Conservation (phyloP, 2,797 vertebrate genomes). For the Periparus ater region DNA sequence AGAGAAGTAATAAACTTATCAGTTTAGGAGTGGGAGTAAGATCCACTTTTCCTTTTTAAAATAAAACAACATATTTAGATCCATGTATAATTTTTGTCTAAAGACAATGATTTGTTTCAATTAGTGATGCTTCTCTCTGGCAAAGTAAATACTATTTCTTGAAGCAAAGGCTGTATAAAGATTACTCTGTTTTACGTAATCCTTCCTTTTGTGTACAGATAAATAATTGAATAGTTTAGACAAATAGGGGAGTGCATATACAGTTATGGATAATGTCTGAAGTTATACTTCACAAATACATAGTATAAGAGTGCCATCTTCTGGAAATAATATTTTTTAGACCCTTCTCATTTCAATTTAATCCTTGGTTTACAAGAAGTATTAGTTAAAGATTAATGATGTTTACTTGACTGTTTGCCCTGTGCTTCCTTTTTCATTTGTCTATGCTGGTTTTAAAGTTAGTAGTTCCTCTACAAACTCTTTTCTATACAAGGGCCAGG, state of each 20-base stretch:
- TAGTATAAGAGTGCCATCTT: conserved; percentile 76
- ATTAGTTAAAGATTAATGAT: conserved; percentile 58
- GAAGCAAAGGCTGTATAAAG: background rate
- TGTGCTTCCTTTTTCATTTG: conserved; percentile 48
- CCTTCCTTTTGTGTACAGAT: background rate
- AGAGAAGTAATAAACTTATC: background rate
- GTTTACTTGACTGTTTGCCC: conserved; percentile 62
- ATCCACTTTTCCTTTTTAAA: background rate
- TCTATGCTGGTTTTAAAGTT: conserved; percentile 46
- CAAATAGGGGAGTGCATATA: background rate
- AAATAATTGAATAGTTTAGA: conserved; percentile 24
- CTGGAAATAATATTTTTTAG: conserved; percentile 56
- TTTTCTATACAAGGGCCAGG: background rate
- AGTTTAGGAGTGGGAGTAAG: background rate
- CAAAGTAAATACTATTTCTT: background rate
- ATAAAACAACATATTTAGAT: background rate
- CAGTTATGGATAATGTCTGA: background rate
- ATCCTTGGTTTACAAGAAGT: background rate
- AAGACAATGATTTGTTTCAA: background rate
- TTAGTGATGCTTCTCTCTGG: background rate
- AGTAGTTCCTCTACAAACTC: conserved; percentile 1
- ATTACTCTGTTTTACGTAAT: background rate
- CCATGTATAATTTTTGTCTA: background rate
- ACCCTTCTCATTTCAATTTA: background rate
- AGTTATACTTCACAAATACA: background rate